Percentiles rank a stretch among this genome's conserved stretches.
phyloP scores from a whole-genome alignment of 2,797 vertebrate species.

The Liparis tanakae region DNA sequence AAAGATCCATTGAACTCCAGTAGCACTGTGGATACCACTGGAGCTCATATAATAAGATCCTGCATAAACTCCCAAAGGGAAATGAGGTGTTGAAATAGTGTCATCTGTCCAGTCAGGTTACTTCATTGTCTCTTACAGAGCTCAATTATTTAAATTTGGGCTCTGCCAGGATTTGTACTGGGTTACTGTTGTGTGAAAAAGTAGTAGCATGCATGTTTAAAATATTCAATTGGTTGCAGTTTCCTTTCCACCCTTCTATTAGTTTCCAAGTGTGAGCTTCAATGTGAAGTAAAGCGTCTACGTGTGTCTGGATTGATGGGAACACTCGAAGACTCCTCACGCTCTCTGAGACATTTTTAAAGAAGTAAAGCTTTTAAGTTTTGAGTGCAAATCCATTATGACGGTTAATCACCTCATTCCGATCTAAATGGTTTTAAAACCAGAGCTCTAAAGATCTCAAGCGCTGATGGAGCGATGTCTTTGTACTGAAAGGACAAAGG shows the following conservation, averaged over 20 bases:
- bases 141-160: slow-evolving; percentile 59
- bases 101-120: slow-evolving; percentile 49
- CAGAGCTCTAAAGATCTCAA: slow-evolving; percentile 43
- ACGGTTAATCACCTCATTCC: slow-evolving; percentile 59
- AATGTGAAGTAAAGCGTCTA: slow-evolving; percentile 34
- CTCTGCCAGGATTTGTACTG: slow-evolving; percentile 37
- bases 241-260: slow-evolving; percentile 56
- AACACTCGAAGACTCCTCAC: slow-evolving; percentile 30
- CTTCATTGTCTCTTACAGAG: slow-evolving; percentile 53
- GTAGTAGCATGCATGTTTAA: slow-evolving; percentile 50
- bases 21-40: slow-evolving; percentile 13
- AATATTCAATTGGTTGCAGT: slow-evolving; percentile 45
- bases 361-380: slow-evolving; percentile 22
- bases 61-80: slow-evolving; percentile 39
- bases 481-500: slow-evolving; percentile 43
- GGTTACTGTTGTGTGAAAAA: slow-evolving; percentile 55
- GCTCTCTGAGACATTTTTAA: slow-evolving; percentile 36
- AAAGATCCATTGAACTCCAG: slow-evolving; percentile 37
- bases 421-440: slow-evolving; percentile 53
- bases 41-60: slow-evolving; percentile 37
- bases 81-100: slow-evolving; percentile 65
- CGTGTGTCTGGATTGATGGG: slow-evolving; percentile 38
- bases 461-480: slow-evolving; percentile 32
- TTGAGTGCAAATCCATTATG: slow-evolving; percentile 41
- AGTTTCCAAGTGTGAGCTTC: slow-evolving; percentile 41